Base-by-base conservation (phyloP, 1,140 invertebrate genomes). In the Pseudomyrmex cubaensis region DNA sequence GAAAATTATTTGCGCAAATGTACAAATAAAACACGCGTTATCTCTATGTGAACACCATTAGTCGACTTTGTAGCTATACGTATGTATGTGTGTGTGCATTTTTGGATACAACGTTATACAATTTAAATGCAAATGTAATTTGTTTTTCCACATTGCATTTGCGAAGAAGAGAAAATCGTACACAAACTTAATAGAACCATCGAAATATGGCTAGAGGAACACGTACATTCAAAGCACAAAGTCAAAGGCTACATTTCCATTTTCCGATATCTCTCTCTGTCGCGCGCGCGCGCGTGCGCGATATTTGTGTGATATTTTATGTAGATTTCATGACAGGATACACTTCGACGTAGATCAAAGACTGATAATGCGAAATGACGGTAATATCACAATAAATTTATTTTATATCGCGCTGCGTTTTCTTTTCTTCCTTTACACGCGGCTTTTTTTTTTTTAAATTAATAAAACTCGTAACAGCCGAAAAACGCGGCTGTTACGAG, bases 41-140 rank as follows among this genome's bases (percentile, higher is more conserved):
- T 44, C 15, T 63, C 20, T 8, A 7, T 5, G 2, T 22, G 9
- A 17, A 13, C 25, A 22, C 7, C 1, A 12, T 69, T 12, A 25
- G 7, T 46, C 50, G 10, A 52, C 69, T 59, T 70, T 59, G n/a
- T 57, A 69, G 44, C 20, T 25, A 22, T 5, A 52, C 10, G 17
- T 20, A 52, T 17, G 17, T 20, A 5, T 35, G 35, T 35, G 35
- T 35, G 7, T 7, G 35, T 35, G 35, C 35, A 5, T 35, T 35
- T 57, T 67, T 22, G 7, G 10, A 48, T 17, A 20, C 20, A 70
- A 70, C 10, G 52, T 70, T 59, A 70, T 78, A 25, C 44, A 80
- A 80, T 70, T 70, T 61, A 70, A 59, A 78, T 70, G 64, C 52
- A 70, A 78, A 78, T 69, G 35, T 22, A 15, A 56, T 57, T 78